Conservation (phyloP, 1,140 invertebrate species). For the Cotesia typhae region DNA sequence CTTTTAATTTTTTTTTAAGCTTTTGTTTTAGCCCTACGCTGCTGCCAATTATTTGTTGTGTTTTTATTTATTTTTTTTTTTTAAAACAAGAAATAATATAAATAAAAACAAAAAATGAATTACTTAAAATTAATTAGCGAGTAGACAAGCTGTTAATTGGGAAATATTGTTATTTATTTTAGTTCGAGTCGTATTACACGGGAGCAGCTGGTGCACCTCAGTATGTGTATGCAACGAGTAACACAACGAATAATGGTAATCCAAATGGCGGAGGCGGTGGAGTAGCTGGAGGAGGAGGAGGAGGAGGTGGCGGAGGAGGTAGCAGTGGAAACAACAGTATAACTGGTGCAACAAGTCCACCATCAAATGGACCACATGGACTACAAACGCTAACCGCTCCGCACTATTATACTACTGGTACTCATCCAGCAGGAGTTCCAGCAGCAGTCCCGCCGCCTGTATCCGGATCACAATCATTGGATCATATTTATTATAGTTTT, state of each 20-base stretch:
- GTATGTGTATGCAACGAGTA: slow-evolving; percentile 54
- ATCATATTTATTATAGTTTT: slow-evolving; percentile 59
- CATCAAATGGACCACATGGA: slow-evolving; percentile 44
- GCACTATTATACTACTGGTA: slow-evolving; percentile 56
- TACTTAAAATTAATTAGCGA: no score
- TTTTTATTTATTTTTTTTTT: no score
- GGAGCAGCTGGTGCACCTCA: slow-evolving; percentile 56
- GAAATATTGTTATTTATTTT: slow-evolving; percentile 29
- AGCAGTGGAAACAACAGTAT: slow-evolving; percentile 40
- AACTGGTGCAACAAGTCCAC: slow-evolving; percentile 53
- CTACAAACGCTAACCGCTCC: slow-evolving; percentile 50
- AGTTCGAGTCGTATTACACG: slow-evolving; percentile 63
- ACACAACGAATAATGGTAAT: slow-evolving; percentile 50
- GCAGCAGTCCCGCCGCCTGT: slow-evolving; percentile 54
- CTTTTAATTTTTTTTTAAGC: slow-evolving; percentile 30
- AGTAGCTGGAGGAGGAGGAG: slow-evolving; percentile 47
- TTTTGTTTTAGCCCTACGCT: slow-evolving; percentile 22
- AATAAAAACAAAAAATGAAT: no score
- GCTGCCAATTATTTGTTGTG: no score
- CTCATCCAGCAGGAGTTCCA: slow-evolving; percentile 42
- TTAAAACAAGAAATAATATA: no score
- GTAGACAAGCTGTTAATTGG: no score
- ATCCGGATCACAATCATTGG: slow-evolving; percentile 53
- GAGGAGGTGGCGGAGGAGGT: slow-evolving; percentile 38
- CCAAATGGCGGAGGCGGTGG: slow-evolving; percentile 46